Conservation (phyloP, 2,797 vertebrate species). For the Neosilurus hyrtlii region DNA sequence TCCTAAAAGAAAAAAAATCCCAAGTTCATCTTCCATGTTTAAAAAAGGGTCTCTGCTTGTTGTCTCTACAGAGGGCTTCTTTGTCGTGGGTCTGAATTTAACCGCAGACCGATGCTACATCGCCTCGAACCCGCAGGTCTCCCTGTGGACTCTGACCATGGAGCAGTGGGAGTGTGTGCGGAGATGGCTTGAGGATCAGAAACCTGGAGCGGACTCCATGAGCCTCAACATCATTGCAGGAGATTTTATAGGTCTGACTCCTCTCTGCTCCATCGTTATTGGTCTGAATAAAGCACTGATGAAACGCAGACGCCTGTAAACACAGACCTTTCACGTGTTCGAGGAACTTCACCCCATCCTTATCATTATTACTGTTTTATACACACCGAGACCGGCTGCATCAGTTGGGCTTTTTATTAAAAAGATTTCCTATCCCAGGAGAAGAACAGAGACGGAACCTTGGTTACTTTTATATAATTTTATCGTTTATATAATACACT, state of each 20-base stretch:
- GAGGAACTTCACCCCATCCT: not conserved
- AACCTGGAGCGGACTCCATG: slow-evolving; percentile 67
- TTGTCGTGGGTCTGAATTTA: slow-evolving; percentile 86
- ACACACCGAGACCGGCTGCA: not conserved
- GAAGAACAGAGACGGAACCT: not conserved
- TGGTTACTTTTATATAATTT: slow-evolving; percentile 28
- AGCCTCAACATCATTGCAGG: slow-evolving; percentile 88
- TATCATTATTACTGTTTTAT: not conserved
- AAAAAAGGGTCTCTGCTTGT: not conserved
- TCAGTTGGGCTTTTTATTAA: not conserved
- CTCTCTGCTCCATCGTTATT: slow-evolving; percentile 79
- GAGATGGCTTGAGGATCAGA: slow-evolving; percentile 80
- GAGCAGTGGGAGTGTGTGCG: slow-evolving; percentile 72
- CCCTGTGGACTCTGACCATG: slow-evolving; percentile 77
- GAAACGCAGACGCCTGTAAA: slow-evolving; percentile 15
- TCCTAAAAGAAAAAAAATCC: not conserved
- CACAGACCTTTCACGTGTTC: not conserved
- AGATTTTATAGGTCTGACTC: slow-evolving; percentile 80
- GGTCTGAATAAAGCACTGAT: slow-evolving; percentile 79
- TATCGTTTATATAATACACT: slow-evolving; percentile 13
- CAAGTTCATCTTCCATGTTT: not conserved
- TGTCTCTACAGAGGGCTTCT: slow-evolving; percentile 73
- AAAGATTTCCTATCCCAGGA: not conserved
- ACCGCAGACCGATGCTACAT: slow-evolving; percentile 77
- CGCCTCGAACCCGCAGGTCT: slow-evolving; percentile 67